Base-by-base conservation (phyloP, 2,888 invertebrate genomes). In the Dryadula phaetusa region DNA sequence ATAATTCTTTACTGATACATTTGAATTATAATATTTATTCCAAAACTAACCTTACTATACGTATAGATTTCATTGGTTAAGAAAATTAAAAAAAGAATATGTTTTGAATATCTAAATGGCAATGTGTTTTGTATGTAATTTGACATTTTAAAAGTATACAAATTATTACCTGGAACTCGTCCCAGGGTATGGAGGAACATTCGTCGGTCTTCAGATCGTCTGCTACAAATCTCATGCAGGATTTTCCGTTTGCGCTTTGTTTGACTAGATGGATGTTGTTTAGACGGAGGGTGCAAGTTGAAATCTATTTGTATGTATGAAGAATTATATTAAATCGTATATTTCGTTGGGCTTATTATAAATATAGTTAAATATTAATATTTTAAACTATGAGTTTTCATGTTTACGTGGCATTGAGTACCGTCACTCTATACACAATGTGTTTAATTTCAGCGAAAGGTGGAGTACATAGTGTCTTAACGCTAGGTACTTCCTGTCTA, bases 111-210 rank as follows among this genome's bases (percentile, higher is more conserved):
- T 60, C 60, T 60, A 60, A 60, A 54, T 7, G 22, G 28, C 3
- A 54, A 46, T 46, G 54, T 32, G 22, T 34, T n/a, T 46, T 54
- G 22, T 34, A 44, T 44, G 32, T 42, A n/a, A 10, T 20, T 44
- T 54, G 42, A 32, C 28, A 34, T 46, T 16, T 12, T 3, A 16
- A 20, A 47, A n/a, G 0, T 22, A 10, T 12, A 46, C 22, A 14
- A 18, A 16, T 75, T 81, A 87, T n/a, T 88, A 97, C 97, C 96
- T 98, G 98, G 93, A 99, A 96, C 88, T 98, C 98, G 81, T 98
- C 98, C 96, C 98, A 98, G 0, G 97, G 97, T 81, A 98, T 97
- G 47, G 97, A 95, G 46, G 95, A 94, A 80, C 97, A 97, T 85
- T 98, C 98, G 77, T 97, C 96, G 62, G 95, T 95, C 32, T 93